Evolutionary conservation across 2,888 invertebrate genomes (phyloP), one percentile per base, ranked within the genome.

Genomic region (Ophion ellenae): DNA sequence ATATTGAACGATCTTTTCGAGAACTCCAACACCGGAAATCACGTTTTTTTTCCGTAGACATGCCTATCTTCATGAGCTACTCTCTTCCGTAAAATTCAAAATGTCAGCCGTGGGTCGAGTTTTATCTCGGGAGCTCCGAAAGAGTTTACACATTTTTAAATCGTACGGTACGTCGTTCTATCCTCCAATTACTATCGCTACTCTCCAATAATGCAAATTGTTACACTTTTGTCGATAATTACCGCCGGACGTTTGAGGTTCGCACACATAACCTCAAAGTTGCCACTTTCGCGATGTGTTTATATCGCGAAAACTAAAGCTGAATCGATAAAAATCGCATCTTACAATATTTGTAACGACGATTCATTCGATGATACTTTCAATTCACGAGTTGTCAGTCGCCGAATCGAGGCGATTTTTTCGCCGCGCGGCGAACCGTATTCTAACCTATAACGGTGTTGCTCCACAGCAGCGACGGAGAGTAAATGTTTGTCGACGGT

Each of bases 71-170:
- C 53, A 17, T 17, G 5, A 17, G 17, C 14, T 53, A 17, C 17
- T 53, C 17, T 53, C 14, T 53, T 53, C 14, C 53, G 53, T 53
- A 53, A 5, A 14, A 53, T 67, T 70, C 82, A 89, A 87, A 84
- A 90, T 91, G 91, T 86, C 90, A 81, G 89, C 89, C 67, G 84
- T 88, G 2, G 86, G 88, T 7, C 82, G 89, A 82, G 82, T 90
- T 70, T 70, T 89, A 40, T 87, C 77, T 64, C 85, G 71, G 2
- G 87, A 88, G 24, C 70, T 90, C 36, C 81, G 73, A 63, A 83
- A 76, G 64, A 87, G 81, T 87, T 89, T 90, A 24, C 84, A 85
- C 40, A 81, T 87, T 83, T 88, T 89, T 9, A 89, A 88, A 83
- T 78, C 86, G 4, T 78, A 89, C 24, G 84, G 88, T 88, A 83